phyloP scores from a whole-genome alignment of 2,113 vertebrate genomes.

The Brachypteracias leptosomus region DNA sequence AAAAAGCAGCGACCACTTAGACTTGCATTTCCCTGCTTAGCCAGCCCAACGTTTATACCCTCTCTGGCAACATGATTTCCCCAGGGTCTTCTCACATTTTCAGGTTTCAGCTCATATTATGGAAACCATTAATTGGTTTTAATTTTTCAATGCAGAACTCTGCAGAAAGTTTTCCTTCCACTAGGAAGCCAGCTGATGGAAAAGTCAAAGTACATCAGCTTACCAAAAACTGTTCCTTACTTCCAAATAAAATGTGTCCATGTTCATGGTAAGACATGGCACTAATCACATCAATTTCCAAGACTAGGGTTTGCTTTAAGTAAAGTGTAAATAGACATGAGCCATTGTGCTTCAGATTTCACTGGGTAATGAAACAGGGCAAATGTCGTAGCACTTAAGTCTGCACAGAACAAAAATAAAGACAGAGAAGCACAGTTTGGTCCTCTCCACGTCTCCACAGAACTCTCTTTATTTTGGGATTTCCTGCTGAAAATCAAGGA shows the following conservation, averaged over 20 bases:
- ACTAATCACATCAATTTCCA: background rate
- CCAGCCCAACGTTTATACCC: background rate
- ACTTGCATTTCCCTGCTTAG: background rate
- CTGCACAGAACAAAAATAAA: background rate
- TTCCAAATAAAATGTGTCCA: background rate
- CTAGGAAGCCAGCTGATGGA: background rate
- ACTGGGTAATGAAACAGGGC: background rate
- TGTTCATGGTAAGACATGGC: background rate
- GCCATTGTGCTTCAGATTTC: background rate
- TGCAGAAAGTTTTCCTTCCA: background rate
- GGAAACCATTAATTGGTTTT: background rate
- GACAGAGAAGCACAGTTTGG: conserved; percentile 16
- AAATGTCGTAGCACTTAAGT: background rate
- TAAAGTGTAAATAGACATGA: background rate
- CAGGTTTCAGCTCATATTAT: accelerated
- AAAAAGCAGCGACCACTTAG: background rate
- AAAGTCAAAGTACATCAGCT: background rate
- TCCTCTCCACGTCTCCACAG: background rate
- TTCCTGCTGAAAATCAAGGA: conserved; percentile 20
- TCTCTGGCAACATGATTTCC: background rate
- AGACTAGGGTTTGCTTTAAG: background rate
- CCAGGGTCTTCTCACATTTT: background rate
- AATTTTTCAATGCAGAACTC: accelerated
- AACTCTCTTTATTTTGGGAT: background rate
- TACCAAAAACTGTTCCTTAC: background rate